Evolutionary conservation across 2,113 vertebrate genomes (phyloP).

Genomic region (Upupa epops): DNA sequence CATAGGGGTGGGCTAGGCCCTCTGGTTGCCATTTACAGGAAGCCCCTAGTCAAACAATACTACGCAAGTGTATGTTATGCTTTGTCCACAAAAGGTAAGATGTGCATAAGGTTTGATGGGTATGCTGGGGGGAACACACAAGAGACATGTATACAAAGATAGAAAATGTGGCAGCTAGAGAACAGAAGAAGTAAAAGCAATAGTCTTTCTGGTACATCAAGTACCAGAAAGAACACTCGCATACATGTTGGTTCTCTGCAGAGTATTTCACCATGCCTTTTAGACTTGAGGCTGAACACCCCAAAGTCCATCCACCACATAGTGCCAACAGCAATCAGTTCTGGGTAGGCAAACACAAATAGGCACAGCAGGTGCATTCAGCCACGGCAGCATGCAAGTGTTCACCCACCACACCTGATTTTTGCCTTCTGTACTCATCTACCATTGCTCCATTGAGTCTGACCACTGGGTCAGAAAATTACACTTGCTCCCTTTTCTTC

Average conservation of each 20-base stretch:
- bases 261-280: not conserved
- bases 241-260: not conserved
- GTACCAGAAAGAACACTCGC: not conserved
- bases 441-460: not conserved
- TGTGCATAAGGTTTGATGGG: not conserved
- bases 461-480: not conserved
- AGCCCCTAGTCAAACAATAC: constrained; percentile 22
- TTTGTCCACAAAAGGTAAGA: not conserved
- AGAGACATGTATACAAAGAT: not conserved
- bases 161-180: not conserved
- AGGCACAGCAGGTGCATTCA: not conserved
- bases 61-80: not conserved
- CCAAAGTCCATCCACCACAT: not conserved
- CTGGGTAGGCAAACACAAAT: not conserved
- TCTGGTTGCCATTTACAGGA: constrained; percentile 22
- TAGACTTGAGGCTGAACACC: not conserved
- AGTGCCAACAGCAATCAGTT: not conserved
- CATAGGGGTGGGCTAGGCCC: constrained; percentile 1
- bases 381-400: not conserved
- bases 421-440: not conserved
- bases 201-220: not conserved
- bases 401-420: not conserved
- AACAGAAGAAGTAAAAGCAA: not conserved
- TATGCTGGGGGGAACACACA: not conserved
- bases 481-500: not conserved